Percentiles rank a stretch among this genome's conserved stretches.
Evolutionary conservation across 1,140 invertebrate species (phyloP).

Genomic region (Plodia interpunctella): DNA sequence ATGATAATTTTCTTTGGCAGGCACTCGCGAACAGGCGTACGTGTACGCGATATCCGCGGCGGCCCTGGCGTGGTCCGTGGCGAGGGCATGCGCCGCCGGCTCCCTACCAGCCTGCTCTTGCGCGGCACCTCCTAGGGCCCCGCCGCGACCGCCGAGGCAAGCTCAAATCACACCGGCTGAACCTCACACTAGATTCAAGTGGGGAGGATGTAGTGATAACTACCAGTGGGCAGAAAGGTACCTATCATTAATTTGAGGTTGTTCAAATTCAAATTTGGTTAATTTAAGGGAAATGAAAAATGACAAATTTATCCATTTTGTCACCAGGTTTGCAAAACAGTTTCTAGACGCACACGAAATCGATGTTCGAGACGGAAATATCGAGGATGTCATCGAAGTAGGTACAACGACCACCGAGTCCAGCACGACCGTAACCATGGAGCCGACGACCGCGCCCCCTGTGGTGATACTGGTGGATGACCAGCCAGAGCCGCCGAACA

Average conservation of each 20-base stretch:
- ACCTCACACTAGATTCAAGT: conserved; percentile 79
- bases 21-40: conserved; percentile 87
- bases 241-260: background rate
- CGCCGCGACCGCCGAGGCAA: conserved; percentile 64
- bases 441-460: conserved; percentile 47
- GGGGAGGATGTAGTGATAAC: conserved; percentile 96
- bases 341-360: conserved; percentile 91
- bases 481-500: conserved; percentile 58
- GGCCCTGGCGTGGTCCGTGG: conserved; percentile 84
- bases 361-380: conserved; percentile 85
- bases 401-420: conserved; percentile 47
- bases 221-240: conserved; percentile 80
- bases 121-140: conserved; percentile 69
- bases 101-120: conserved; percentile 83
- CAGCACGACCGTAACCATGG: conserved; percentile 34
- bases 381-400: conserved; percentile 75
- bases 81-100: conserved; percentile 86
- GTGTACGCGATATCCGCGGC: conserved; percentile 88
- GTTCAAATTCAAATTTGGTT: too few relatives aligned
- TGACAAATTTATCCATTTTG: background rate
- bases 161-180: conserved; percentile 46
- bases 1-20: conserved; percentile 32
- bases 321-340: conserved; percentile 82
- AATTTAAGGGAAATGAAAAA: background rate
- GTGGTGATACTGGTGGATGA: conserved; percentile 68